Evolutionary conservation across 2,797 vertebrate species (phyloP).

Genomic region (Rhincodon typus): DNA sequence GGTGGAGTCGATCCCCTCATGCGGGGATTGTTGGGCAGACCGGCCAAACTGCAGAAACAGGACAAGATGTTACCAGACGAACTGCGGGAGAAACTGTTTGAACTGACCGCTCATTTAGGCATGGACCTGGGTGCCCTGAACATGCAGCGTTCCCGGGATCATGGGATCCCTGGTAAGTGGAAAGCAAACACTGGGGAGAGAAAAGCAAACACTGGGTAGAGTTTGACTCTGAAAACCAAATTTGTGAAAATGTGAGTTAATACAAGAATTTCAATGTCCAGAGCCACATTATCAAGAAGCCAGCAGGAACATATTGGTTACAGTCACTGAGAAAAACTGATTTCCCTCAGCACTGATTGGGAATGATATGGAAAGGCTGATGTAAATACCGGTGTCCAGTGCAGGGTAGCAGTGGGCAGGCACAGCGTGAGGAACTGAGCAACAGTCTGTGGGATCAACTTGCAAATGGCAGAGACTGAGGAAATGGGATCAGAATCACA

Average conservation of each 20-base stretch:
- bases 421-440: too few species aligned
- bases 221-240: not conserved
- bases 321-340: too few species aligned
- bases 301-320: too few species aligned
- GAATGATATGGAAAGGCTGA: too few species aligned
- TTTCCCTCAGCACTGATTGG: too few species aligned
- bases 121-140: conserved; percentile 28
- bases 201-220: not conserved
- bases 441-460: too few species aligned
- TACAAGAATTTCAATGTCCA: not conserved
- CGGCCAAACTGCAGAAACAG: not conserved
- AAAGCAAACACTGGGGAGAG: not conserved
- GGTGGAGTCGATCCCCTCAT: conserved; percentile 34
- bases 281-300: not conserved
- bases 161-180: conserved; percentile 24
- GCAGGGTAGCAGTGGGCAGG: too few species aligned
- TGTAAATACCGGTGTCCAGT: too few species aligned
- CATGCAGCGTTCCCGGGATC: conserved; percentile 31
- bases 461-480: too few species aligned
- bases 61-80: not conserved
- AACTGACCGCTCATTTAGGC: not conserved
- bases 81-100: conserved; percentile 32
- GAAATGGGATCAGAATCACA: too few species aligned
- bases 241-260: not conserved
- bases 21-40: conserved; percentile 8